Conservation (phyloP, 1,140 invertebrate genomes). For the Thaumetopoea pityocampa region DNA sequence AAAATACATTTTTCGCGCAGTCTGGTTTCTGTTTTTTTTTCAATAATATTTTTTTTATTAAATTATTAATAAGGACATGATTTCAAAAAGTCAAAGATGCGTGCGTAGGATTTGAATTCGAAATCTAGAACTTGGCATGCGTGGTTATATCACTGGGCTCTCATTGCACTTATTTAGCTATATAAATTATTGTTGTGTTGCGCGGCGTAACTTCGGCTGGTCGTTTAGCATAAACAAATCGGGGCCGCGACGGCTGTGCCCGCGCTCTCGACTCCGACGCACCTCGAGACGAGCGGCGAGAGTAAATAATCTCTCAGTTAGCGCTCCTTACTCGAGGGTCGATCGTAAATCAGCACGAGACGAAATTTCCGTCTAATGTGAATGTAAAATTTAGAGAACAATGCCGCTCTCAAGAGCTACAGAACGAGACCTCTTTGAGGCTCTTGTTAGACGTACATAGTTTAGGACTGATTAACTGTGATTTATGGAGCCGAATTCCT, state of each 20-base stretch:
- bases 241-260: conserved; percentile 27
- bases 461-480: conserved; percentile 32
- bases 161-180: conserved; percentile 66
- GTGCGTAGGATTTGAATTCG: too few species aligned
- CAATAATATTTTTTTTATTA: too few species aligned
- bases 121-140: too few species aligned
- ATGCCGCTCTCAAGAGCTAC: conserved; percentile 46
- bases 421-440: conserved; percentile 41
- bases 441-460: conserved; percentile 46
- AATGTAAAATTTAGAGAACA: conserved; percentile 63
- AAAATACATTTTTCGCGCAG: too few species aligned
- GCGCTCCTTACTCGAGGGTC: conserved; percentile 33
- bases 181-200: conserved; percentile 65
- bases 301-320: conserved; percentile 61
- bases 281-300: conserved; percentile 28
- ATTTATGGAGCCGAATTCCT: conserved; percentile 12
- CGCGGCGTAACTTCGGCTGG: conserved; percentile 41
- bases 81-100: too few species aligned
- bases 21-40: too few species aligned
- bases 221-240: conserved; percentile 69
- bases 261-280: conserved; percentile 11
- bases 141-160: too few species aligned
- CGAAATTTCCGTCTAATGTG: conserved; percentile 59
- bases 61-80: too few species aligned
- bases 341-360: conserved; percentile 57